Conservation (phyloP, 2,113 vertebrate genomes). For the Melanerpes aurifrons region DNA sequence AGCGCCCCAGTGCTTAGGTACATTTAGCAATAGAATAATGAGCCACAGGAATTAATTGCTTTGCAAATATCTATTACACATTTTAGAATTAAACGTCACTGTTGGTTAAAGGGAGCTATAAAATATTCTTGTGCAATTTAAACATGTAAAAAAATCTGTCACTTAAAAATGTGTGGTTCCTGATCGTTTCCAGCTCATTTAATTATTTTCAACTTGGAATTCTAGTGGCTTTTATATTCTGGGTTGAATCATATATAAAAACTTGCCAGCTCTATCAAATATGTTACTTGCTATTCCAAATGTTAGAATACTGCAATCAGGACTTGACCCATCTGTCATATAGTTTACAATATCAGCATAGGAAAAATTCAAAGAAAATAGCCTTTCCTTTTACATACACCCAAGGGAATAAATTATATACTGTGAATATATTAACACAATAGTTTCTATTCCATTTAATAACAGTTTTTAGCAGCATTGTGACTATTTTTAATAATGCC, state of each 20-base stretch:
- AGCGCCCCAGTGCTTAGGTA: conserved; percentile 22
- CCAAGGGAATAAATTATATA: conserved; percentile 56
- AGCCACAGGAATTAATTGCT: conserved; percentile 70
- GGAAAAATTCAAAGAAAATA: conserved; percentile 80
- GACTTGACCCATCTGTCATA: conserved; percentile 90
- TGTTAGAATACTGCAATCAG: conserved; percentile 86
- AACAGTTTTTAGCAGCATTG: conserved; percentile 65
- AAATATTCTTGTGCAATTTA: conserved; percentile 86
- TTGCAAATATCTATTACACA: conserved; percentile 75
- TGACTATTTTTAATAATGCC: conserved; percentile 69
- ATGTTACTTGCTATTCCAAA: conserved; percentile 89
- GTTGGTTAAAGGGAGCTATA: conserved; percentile 78
- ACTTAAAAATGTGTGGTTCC: conserved; percentile 83
- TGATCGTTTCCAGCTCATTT: conserved; percentile 88
- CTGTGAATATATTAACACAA: conserved; percentile 61
- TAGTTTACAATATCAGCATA: conserved; percentile 82
- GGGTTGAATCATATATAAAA: conserved; percentile 87
- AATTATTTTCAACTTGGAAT: conserved; percentile 88
- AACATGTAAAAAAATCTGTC: conserved; percentile 87
- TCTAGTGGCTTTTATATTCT: conserved; percentile 87
- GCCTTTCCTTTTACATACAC: conserved; percentile 66
- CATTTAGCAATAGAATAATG: conserved; percentile 50
- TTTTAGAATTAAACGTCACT: conserved; percentile 74
- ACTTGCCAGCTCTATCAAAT: conserved; percentile 89
- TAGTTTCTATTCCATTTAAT: conserved; percentile 62